Percentiles rank a stretch among this genome's conserved stretches.
phyloP scores from a whole-genome alignment of 2,113 vertebrate species.

The Myiopsitta monachus region DNA sequence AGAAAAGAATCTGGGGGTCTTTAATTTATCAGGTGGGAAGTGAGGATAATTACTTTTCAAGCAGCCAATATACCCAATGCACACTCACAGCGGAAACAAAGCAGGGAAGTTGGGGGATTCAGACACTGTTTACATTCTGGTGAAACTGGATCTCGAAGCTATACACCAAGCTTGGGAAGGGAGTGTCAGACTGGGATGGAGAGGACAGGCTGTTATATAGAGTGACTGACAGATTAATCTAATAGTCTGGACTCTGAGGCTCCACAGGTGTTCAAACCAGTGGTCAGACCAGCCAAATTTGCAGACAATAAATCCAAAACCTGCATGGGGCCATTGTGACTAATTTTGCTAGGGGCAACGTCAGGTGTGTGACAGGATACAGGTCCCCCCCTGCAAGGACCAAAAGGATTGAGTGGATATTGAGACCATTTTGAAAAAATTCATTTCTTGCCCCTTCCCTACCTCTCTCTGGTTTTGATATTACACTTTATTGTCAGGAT shows the following conservation, averaged over 20 bases:
- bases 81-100: constrained; percentile 46
- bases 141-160: constrained; percentile 53
- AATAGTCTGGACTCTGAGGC: constrained; percentile 50
- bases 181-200: constrained; percentile 16
- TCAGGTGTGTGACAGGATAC: constrained; percentile 5
- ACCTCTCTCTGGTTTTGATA: neutral
- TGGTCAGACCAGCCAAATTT: constrained; percentile 11
- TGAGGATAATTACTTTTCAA: constrained; percentile 60
- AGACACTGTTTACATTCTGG: constrained; percentile 60
- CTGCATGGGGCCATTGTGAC: constrained; percentile 40
- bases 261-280: constrained; percentile 63
- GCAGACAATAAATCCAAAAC: constrained; percentile 60
- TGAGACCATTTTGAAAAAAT: neutral
- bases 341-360: constrained; percentile 36
- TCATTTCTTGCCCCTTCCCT: neutral
- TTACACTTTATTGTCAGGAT: neutral
- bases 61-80: neutral
- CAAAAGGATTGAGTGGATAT: neutral
- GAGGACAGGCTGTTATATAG: constrained; percentile 56
- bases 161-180: constrained; percentile 18
- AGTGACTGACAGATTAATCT: constrained; percentile 70
- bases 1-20: constrained; percentile 49
- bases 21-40: constrained; percentile 56
- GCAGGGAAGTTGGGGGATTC: constrained; percentile 25
- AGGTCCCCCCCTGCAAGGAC: neutral